Base-by-base conservation (phyloP, 2,797 vertebrate genomes). In the Linurgus olivaceus region DNA sequence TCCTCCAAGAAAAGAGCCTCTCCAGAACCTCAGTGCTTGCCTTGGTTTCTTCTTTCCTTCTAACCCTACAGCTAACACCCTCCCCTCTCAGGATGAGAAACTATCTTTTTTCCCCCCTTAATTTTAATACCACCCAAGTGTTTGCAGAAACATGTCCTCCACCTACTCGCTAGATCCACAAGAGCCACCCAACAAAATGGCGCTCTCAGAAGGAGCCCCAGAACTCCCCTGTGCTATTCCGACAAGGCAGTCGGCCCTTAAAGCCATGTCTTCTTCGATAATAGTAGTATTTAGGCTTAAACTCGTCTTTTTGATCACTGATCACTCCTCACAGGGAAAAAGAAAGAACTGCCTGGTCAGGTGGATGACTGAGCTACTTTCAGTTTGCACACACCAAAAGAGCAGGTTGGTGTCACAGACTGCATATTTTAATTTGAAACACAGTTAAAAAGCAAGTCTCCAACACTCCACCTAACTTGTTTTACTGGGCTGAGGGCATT, bases 331-430 rank as follows among this genome's bases (percentile, higher is more conserved):
- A 2, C 1, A 72, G 7, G 25, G 16, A n/a, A 62, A 42, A 15
- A 6, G 6, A 72, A 9, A 44, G 25, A 63, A 29, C 7, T 24
- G 37, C 24, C 31, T 6, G 17, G 21, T n/a, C 79, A 83, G 44
- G 25, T 5, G 47, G 16, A 86, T 86, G 94, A 92, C 90, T n/a
- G 66, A 94, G 91, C 85, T 95, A 77, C 86, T 95, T 95, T 86
- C 93, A 91, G 62, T 93, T 83, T 78, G 65, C 35, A 37, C 13
- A 37, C 31, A 70, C 29, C 25, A 26, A 13, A 29, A 25, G 0
- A 61, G 37, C 25, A 72, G 24, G 37, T 6, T 50, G n/a, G 28
- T 11, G 1, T 38, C 33, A 65, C 25, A 14, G 37, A 50, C 3
- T 2, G 25, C 62, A 26, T 0, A 29, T 25, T 71, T 74, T 18